Evolutionary conservation across 2,888 invertebrate genomes (phyloP).

Genomic region (Thelaira solivaga): DNA sequence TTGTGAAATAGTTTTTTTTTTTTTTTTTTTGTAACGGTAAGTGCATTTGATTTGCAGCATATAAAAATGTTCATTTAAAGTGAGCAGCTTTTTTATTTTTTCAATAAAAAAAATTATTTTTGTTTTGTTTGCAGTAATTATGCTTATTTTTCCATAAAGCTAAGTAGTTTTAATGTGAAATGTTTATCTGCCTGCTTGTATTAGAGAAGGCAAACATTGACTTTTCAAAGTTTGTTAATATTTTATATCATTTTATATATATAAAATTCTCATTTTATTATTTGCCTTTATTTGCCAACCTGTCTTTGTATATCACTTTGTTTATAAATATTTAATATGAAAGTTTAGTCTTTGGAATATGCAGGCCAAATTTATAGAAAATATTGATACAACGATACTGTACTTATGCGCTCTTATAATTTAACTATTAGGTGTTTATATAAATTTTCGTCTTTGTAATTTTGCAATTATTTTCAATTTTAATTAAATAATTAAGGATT

Average conservation of each 20-base stretch:
- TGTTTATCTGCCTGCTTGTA: slow-evolving; percentile 27
- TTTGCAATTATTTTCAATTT: no score
- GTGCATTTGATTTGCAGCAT: not conserved
- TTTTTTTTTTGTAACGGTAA: not conserved
- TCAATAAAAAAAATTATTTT: no score
- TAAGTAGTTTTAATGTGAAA: slow-evolving; percentile 19
- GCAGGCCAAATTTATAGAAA: not conserved
- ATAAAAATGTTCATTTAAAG: slow-evolving; percentile 24
- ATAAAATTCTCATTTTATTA: not conserved
- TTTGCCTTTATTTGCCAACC: not conserved
- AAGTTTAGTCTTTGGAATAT: slow-evolving; percentile 15
- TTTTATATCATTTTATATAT: slow-evolving; percentile 34
- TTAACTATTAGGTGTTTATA: slow-evolving; percentile 1
- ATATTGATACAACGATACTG: slow-evolving; percentile 6
- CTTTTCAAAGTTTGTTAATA: slow-evolving; percentile 52
- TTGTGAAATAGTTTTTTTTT: not conserved
- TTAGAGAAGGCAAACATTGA: slow-evolving; percentile 44
- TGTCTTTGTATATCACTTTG: not conserved
- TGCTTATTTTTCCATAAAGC: slow-evolving; percentile 17
- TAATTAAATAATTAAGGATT: no score
- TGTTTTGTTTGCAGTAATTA: slow-evolving; percentile 25
- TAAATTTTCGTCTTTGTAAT: not conserved
- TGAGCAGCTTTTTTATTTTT: slow-evolving; percentile 13
- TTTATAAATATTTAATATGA: slow-evolving; percentile 34
- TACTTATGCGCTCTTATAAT: not conserved